Percentiles rank a stretch among this genome's conserved stretches.
These are phyloP conservation scores for Tetrao urogallus DNA, from an alignment of 2,113 vertebrate species.

Conservation along the genomic window DNA sequence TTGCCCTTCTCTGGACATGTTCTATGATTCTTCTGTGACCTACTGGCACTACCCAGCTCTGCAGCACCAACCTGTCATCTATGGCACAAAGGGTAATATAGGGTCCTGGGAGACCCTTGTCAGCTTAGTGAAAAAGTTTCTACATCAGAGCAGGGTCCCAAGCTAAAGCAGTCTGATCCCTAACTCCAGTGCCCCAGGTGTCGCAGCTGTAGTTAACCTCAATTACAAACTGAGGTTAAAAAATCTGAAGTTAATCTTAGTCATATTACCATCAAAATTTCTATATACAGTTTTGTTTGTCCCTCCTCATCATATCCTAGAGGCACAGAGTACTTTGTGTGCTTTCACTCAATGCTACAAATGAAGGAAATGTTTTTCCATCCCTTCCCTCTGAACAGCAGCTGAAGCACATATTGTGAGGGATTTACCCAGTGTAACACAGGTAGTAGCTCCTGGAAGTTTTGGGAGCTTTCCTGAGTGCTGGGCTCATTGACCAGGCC, in stretches of 20 bases:
- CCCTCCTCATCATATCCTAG: neutral
- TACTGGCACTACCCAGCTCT: neutral
- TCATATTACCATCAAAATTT: neutral
- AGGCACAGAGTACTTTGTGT: neutral
- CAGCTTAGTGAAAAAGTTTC: neutral
- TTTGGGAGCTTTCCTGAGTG: neutral
- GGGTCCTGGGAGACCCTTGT: neutral
- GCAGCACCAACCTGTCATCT: neutral
- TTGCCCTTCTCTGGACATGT: too few relatives aligned
- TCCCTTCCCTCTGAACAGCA: neutral
- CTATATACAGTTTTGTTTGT: conserved; percentile 19
- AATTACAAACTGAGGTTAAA: neutral
- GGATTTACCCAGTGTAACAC: neutral
- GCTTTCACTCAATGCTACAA: neutral
- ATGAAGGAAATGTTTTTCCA: neutral
- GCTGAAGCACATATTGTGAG: neutral
- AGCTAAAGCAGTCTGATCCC: neutral
- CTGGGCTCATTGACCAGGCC: neutral
- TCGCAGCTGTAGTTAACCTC: neutral
- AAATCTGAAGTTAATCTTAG: neutral
- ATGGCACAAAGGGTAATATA: neutral
- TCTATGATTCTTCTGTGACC: neutral
- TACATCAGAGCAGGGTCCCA: fast-evolving
- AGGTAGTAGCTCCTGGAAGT: neutral
- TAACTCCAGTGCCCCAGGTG: neutral